phyloP scores from a whole-genome alignment of 2,113 vertebrate species.

The Apodemus speciosus region DNA sequence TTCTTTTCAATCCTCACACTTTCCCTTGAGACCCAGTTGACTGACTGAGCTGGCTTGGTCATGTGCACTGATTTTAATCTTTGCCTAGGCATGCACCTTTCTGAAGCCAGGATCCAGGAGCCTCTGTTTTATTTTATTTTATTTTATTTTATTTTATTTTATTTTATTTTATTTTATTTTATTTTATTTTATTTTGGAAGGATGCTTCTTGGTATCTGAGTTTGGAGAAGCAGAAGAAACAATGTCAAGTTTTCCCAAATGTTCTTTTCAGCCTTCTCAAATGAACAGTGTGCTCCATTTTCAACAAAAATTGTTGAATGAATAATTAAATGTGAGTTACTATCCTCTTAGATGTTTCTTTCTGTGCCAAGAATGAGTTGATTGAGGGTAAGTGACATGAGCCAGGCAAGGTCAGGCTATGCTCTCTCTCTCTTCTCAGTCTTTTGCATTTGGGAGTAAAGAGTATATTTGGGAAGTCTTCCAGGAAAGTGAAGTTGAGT shows the following conservation, averaged over 20 bases:
- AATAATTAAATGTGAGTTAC: constrained; percentile 38
- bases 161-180: too few species aligned
- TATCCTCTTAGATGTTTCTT: constrained; percentile 15
- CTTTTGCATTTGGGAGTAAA: not conserved
- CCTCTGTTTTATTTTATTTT: not conserved
- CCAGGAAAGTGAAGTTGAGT: not conserved
- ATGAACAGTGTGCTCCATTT: not conserved
- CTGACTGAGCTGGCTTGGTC: too few species aligned
- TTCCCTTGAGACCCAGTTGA: too few species aligned
- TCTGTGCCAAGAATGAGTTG: not conserved
- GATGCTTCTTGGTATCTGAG: not conserved
- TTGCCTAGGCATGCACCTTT: not conserved
- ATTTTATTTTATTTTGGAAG: too few species aligned
- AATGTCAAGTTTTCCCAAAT: constrained; percentile 5
- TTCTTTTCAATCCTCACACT: too few species aligned
- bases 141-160: too few species aligned
- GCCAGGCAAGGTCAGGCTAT: not conserved
- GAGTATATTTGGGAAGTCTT: not conserved
- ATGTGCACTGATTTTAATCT: not conserved
- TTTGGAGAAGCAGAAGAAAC: constrained; percentile 12
- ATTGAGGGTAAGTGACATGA: not conserved
- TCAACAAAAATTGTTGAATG: constrained; percentile 34
- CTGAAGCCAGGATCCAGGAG: not conserved
- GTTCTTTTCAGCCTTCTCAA: constrained; percentile 10
- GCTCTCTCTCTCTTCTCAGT: not conserved